Evolutionary conservation across 53 echinoderm and acorn worm species (phyloP).

Genomic region (Hippasteria phrygiana): DNA sequence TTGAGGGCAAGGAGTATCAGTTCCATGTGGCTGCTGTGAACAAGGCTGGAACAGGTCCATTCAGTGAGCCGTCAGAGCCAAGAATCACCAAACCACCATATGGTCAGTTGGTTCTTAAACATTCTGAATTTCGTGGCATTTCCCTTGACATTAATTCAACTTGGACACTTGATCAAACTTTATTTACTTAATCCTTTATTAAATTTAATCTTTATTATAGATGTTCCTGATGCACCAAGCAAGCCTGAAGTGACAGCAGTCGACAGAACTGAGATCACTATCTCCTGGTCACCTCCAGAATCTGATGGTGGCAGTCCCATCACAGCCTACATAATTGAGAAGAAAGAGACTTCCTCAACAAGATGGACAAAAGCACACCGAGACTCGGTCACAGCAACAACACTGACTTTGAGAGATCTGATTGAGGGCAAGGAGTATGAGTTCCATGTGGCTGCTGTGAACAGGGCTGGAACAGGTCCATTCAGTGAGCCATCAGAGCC

Average conservation of each 20-base stretch:
- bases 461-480: slow-evolving; percentile 81
- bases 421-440: slow-evolving; percentile 85
- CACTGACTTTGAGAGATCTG: slow-evolving; percentile 69
- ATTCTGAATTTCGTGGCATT: no score
- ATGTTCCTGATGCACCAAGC: slow-evolving; percentile 66
- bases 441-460: slow-evolving; percentile 86
- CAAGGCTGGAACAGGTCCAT: slow-evolving; percentile 80
- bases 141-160: no score
- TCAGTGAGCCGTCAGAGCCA: slow-evolving; percentile 77
- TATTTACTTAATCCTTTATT: no score
- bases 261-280: slow-evolving; percentile 68
- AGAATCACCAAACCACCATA: slow-evolving; percentile 83
- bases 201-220: neutral
- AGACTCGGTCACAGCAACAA: slow-evolving; percentile 72
- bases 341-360: slow-evolving; percentile 73
- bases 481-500: slow-evolving; percentile 92
- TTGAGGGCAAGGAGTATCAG: slow-evolving; percentile 84
- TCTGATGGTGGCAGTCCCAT: slow-evolving; percentile 88
- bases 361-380: slow-evolving; percentile 81
- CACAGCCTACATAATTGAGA: slow-evolving; percentile 86
- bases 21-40: slow-evolving; percentile 86
- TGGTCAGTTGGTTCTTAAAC: slow-evolving; percentile 79
- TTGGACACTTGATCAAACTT: no score
- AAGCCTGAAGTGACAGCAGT: slow-evolving; percentile 67
- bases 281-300: slow-evolving; percentile 84